phyloP scores from a whole-genome alignment of 2,113 vertebrate genomes.

The Axis porcinus region DNA sequence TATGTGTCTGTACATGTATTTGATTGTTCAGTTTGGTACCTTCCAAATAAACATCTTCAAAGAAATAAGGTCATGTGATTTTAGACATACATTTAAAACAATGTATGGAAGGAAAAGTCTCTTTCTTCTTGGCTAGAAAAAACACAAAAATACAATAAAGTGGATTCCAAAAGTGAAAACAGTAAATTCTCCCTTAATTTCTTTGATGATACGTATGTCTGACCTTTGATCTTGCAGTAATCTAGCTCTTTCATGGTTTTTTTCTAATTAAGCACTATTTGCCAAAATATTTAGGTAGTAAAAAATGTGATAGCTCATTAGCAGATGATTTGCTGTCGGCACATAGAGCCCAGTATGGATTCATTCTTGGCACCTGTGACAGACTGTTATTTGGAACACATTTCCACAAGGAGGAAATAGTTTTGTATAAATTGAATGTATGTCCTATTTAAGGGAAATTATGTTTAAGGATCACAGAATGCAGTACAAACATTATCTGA shows the following conservation, averaged over 20 bases:
- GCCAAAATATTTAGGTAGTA: slow-evolving; percentile 21
- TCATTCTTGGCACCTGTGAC: slow-evolving; percentile 29
- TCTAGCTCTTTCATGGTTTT: neutral
- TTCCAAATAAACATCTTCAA: neutral
- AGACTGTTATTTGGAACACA: slow-evolving; percentile 28
- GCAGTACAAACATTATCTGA: neutral
- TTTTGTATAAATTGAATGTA: neutral
- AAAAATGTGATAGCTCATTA: slow-evolving; percentile 21
- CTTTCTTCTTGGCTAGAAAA: neutral
- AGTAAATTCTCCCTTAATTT: neutral
- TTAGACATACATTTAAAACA: neutral
- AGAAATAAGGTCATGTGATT: neutral
- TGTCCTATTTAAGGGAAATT: neutral
- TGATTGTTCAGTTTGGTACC: neutral
- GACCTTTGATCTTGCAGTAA: neutral
- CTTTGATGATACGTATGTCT: neutral
- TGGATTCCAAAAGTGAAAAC: neutral
- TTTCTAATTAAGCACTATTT: neutral
- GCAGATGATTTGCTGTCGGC: slow-evolving; percentile 16
- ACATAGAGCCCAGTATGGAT: neutral
- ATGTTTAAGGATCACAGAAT: neutral
- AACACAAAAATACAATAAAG: neutral
- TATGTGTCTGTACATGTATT: neutral
- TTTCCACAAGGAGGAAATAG: slow-evolving; percentile 9
- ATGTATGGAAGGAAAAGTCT: neutral